A percentile compares a stretch with the other conserved stretches of the same genome.
phyloP scores from a whole-genome alignment of 1,140 invertebrate species.

The Brachionus angularis region DNA sequence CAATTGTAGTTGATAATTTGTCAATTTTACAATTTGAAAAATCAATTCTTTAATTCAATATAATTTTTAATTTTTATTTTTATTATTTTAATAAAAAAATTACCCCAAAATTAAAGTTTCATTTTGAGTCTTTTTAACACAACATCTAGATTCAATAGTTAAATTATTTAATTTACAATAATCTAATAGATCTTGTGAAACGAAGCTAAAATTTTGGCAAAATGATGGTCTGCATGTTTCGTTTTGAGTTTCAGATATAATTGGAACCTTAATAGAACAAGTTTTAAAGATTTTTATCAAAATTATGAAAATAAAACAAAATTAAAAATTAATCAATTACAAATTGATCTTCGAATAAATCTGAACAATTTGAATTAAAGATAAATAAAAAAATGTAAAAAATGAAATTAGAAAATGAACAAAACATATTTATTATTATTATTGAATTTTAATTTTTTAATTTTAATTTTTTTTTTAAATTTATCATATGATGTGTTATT shows the following conservation, averaged over 20 bases:
- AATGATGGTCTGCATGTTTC: too few relatives aligned
- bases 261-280: too few relatives aligned
- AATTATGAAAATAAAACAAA: neutral
- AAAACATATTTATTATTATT: neutral
- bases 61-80: constrained; percentile 6
- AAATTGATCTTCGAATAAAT: neutral
- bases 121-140: too few relatives aligned
- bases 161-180: too few relatives aligned
- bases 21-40: constrained; percentile 4
- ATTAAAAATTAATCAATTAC: neutral
- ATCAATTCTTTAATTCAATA: neutral
- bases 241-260: too few relatives aligned
- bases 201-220: too few relatives aligned
- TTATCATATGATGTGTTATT: too few relatives aligned
- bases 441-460: too few relatives aligned
- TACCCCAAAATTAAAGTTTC: neutral
- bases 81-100: neutral
- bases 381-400: neutral
- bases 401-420: neutral
- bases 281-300: neutral
- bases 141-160: too few relatives aligned
- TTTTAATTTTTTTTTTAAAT: too few relatives aligned
- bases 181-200: too few relatives aligned
- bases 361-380: neutral
- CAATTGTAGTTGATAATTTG: constrained; percentile 19